phyloP scores from a whole-genome alignment of 2,113 vertebrate species.

The Corythoichthys intestinalis region DNA sequence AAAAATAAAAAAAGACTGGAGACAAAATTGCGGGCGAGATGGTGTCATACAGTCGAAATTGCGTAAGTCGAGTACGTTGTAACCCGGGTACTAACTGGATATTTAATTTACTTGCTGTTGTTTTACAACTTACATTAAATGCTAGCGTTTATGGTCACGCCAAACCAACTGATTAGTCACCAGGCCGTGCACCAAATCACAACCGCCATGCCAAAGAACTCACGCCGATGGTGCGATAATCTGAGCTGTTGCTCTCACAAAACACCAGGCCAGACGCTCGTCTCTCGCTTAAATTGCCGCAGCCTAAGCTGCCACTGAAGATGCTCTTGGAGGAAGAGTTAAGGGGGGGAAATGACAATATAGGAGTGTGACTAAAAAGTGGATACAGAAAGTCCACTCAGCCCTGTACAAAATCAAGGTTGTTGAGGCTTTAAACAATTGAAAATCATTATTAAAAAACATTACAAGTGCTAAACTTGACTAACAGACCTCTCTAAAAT shows the following conservation, averaged over 20 bases:
- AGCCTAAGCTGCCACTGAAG: constrained; percentile 94
- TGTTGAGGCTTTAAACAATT: background rate
- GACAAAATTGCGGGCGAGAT: too few species aligned
- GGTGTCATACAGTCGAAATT: too few species aligned
- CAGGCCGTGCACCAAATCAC: constrained; percentile 68
- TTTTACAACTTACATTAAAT: background rate
- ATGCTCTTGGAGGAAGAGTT: constrained; percentile 82
- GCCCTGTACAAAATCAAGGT: background rate
- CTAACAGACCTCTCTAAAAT: too few species aligned
- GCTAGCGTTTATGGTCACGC: background rate
- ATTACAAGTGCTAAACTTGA: too few species aligned
- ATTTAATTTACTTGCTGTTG: background rate
- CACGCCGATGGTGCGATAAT: constrained; percentile 90
- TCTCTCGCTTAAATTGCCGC: constrained; percentile 91
- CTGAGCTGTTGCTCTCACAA: constrained; percentile 87
- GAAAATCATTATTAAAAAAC: background rate
- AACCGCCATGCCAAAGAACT: constrained; percentile 76
- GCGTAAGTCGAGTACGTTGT: too few species aligned
- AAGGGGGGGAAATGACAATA: constrained; percentile 57
- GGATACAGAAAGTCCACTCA: background rate
- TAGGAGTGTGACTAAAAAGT: constrained; percentile 27
- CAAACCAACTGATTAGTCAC: constrained; percentile 20
- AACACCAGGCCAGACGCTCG: constrained; percentile 94
- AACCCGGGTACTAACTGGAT: background rate
- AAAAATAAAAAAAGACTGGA: too few species aligned